phyloP scores from a whole-genome alignment of 2,797 vertebrate genomes.

The Catostomus latipinnis region DNA sequence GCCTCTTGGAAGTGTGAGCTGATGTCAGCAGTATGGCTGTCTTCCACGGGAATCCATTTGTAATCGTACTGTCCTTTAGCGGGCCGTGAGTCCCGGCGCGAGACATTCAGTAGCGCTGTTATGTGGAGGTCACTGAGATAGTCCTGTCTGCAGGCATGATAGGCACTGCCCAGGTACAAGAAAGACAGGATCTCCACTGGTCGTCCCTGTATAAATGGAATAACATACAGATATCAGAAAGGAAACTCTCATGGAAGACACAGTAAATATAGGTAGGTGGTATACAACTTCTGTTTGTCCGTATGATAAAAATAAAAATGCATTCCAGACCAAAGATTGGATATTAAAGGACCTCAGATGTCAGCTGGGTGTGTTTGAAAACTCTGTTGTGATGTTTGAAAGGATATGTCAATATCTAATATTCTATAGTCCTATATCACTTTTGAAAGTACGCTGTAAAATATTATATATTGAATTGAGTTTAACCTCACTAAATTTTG shows the following conservation, averaged over 20 bases:
- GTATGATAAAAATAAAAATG: constrained; percentile 11
- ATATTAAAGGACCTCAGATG: constrained; percentile 65
- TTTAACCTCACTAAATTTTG: too few species aligned
- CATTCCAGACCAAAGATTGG: constrained; percentile 68
- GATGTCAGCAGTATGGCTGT: constrained; percentile 94
- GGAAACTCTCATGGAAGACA: neutral
- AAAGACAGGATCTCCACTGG: constrained; percentile 98
- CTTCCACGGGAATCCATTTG: constrained; percentile 99
- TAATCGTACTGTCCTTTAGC: constrained; percentile 87
- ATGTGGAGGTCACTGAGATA: constrained; percentile 94
- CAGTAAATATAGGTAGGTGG: constrained; percentile 22
- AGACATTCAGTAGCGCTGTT: constrained; percentile 97
- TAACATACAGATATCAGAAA: constrained; percentile 19
- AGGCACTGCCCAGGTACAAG: constrained; percentile 98
- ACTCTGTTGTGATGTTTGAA: too few species aligned
- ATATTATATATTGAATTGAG: too few species aligned
- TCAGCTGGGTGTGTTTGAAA: constrained; percentile 63
- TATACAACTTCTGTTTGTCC: constrained; percentile 18
- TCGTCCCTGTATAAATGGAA: constrained; percentile 81
- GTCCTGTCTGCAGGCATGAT: constrained; percentile 95
- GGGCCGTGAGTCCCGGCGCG: constrained; percentile 87
- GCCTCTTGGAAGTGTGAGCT: constrained; percentile 99
- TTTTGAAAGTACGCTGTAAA: too few species aligned
- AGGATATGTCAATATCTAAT: too few species aligned
- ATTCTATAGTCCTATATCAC: too few species aligned